A percentile compares a stretch with the other conserved stretches of the same genome.
Evolutionary conservation across 2,888 invertebrate species (phyloP).

Genomic region (Altica lythri): DNA sequence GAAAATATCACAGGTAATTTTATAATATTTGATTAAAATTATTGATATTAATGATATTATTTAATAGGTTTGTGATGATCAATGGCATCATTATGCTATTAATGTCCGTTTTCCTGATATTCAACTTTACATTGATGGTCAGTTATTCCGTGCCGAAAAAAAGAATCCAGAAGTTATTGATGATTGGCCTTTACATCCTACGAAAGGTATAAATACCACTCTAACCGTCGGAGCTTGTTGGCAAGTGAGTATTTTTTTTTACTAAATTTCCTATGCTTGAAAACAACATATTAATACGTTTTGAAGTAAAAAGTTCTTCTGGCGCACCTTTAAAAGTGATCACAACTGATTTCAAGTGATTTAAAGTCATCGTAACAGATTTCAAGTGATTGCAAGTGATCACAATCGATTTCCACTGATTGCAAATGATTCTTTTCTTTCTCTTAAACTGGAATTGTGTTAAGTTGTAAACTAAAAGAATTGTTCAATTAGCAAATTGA

Average conservation of each 20-base stretch:
- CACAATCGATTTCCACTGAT: too few relatives aligned
- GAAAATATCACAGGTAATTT: conserved; percentile 83
- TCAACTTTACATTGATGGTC: conserved; percentile 87
- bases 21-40: conserved; percentile 6
- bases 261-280: too few relatives aligned
- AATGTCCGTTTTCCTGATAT: conserved; percentile 92
- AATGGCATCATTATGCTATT: conserved; percentile 98
- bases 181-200: conserved; percentile 98
- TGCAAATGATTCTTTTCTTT: too few relatives aligned
- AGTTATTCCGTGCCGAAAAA: conserved; percentile 65
- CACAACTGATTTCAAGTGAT: too few relatives aligned
- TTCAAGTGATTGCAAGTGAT: too few relatives aligned
- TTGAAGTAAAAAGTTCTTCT: too few relatives aligned
- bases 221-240: conserved; percentile 96
- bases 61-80: conserved; percentile 86
- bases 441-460: too few relatives aligned
- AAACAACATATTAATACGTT: too few relatives aligned
- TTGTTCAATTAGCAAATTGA: too few relatives aligned
- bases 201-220: conserved; percentile 91
- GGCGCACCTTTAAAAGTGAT: too few relatives aligned
- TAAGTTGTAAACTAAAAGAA: too few relatives aligned
- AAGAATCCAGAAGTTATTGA: conserved; percentile 97
- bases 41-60: not conserved
- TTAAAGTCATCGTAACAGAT: too few relatives aligned
- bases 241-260: conserved; percentile 70